Base-by-base conservation (phyloP, 2,797 vertebrate genomes). In the Labeo calbasu region DNA sequence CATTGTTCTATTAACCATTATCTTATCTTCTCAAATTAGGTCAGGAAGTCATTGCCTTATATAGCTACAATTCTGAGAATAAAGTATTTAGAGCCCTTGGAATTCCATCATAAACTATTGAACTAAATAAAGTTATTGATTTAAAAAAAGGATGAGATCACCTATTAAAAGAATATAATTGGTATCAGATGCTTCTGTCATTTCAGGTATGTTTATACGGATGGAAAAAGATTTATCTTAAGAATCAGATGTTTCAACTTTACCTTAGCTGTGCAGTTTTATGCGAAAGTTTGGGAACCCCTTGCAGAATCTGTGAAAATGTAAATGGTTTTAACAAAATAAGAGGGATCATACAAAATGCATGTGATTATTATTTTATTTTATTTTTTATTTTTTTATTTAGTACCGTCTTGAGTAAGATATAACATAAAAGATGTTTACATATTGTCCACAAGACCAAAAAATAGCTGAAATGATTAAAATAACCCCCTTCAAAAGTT, bases 11-110 rank as follows among this genome's bases (percentile, higher is more conserved):
- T 82, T 81, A 46, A 70, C 19, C 23, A 28, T 79, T 85, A 83
- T 86, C 82, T 87, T 87, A 88, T 88, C 82, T 83, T 48, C 73
- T 46, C 23, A 84, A 81, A 88, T 84, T 81, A 86, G 71, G 82
- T 83, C 82, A 86, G 59, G 63, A 79, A 79, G 59, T 15, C 79
- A 82, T 15, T 53, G 40, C 57, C 66, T 77, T 80, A 68, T 63
- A 73, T 13, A 36, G 19, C 69, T 63, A 55, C n/a, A 83, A 8
- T 19, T 36, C 61, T 51, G 46, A 25, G 0, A 65, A 82, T 63
- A 2, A 36, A 11, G 46, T 65, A 73, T 40, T 51, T 7, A 70
- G 15, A 75, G 12, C n/a, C 25, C 23, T 10, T 75, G 28, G 17
- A 50, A 36, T 61, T 75, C 50, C 4, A 3, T 6, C 2, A 61